phyloP scores from a whole-genome alignment of 2,797 vertebrate species.

The Mus spretus region DNA sequence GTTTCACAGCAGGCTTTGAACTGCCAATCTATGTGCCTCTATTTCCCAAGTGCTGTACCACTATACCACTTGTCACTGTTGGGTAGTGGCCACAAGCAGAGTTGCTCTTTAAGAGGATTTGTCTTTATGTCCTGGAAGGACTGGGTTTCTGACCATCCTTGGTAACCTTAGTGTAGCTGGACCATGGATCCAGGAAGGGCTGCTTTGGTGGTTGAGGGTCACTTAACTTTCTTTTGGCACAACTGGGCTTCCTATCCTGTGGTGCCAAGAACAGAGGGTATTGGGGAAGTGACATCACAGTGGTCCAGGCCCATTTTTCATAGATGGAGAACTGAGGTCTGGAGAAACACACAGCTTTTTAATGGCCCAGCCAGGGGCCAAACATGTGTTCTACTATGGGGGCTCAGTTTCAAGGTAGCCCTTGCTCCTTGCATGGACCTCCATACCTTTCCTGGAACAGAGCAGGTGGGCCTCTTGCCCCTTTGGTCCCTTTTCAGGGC shows the following conservation, averaged over 20 bases:
- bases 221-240: neutral
- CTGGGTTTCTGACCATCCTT: neutral
- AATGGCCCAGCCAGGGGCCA: neutral
- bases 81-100: neutral
- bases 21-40: neutral
- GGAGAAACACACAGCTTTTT: neutral
- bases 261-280: neutral
- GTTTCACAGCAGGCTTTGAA: neutral
- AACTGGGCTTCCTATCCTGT: neutral
- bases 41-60: neutral
- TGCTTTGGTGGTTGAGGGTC: neutral
- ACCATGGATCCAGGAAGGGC: neutral
- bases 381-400: neutral
- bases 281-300: neutral
- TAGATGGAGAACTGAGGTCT: conserved; percentile 21
- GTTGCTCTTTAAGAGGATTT: neutral
- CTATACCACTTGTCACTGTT: neutral
- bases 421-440: neutral
- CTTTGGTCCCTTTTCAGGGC: neutral
- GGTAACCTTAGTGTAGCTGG: neutral
- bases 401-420: neutral
- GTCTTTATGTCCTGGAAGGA: neutral
- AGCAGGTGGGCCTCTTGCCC: no score
- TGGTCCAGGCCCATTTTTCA: conserved; percentile 35
- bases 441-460: conserved; percentile 1